Conservation (phyloP, 2,113 vertebrate species). For the Oceanites oceanicus region DNA sequence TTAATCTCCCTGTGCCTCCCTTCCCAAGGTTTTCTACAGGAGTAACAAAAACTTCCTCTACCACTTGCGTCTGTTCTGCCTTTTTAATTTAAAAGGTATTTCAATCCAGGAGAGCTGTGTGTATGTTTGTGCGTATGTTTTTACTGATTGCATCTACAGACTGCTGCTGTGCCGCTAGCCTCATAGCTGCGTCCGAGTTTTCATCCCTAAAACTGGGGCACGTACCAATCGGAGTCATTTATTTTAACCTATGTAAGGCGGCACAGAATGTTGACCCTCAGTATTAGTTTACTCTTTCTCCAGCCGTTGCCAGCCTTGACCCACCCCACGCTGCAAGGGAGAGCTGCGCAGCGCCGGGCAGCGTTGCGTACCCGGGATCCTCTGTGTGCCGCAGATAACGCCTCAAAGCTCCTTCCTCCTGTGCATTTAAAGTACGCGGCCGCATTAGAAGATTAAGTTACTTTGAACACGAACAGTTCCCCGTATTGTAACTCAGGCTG, state of each 20-base stretch:
- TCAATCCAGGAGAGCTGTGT: neutral
- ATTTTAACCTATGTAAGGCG: rapidly evolving
- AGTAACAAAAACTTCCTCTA: neutral
- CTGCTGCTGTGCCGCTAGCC: rapidly evolving
- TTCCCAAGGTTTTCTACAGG: neutral
- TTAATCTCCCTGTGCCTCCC: neutral
- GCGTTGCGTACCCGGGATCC: neutral
- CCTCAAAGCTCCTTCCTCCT: constrained; percentile 56
- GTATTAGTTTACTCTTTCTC: neutral
- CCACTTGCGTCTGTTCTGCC: neutral
- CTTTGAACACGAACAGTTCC: constrained; percentile 7
- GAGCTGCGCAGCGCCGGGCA: neutral
- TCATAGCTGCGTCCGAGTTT: rapidly evolving
- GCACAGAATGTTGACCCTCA: neutral
- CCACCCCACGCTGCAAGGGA: rapidly evolving
- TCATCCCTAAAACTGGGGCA: neutral
- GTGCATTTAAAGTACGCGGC: constrained; percentile 16
- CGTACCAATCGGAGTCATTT: rapidly evolving
- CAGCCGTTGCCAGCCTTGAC: neutral
- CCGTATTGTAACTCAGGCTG: neutral
- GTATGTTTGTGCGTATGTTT: rapidly evolving
- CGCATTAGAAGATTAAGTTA: constrained; percentile 37
- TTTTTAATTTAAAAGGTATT: neutral
- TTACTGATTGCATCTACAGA: rapidly evolving
- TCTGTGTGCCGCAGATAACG: constrained; percentile 39